These are phyloP conservation scores for Atherinosoma microstoma DNA, from an alignment of 2,797 vertebrate genomes.

Conservation along the genomic window DNA sequence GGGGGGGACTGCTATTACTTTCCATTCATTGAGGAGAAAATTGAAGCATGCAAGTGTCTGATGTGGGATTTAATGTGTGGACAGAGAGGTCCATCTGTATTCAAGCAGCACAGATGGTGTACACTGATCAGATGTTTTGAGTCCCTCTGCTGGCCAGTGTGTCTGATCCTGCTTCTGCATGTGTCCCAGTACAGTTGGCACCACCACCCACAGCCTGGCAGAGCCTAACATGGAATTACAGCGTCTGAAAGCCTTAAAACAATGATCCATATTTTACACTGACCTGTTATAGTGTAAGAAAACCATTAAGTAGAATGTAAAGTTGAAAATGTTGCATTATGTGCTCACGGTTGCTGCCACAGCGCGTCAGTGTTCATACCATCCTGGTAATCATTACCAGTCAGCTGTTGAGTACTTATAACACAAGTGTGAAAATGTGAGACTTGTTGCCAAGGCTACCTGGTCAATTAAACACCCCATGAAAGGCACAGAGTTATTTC, in stretches of 20 bases:
- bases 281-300: conserved; percentile 22
- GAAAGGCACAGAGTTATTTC: neutral
- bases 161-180: conserved; percentile 50
- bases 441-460: conserved; percentile 4
- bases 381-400: conserved; percentile 10
- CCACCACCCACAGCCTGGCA: conserved; percentile 41
- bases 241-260: conserved; percentile 40
- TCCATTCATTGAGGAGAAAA: conserved; percentile 71
- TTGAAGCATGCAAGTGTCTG: conserved; percentile 69
- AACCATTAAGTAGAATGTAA: conserved; percentile 31
- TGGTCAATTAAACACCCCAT: neutral
- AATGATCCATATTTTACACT: conserved; percentile 42
- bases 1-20: conserved; percentile 64
- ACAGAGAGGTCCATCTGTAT: conserved; percentile 64
- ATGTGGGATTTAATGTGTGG: conserved; percentile 66
- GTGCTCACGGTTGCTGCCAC: neutral
- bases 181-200: conserved; percentile 39
- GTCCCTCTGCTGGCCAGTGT: conserved; percentile 69
- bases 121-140: conserved; percentile 54
- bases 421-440: conserved; percentile 40
- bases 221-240: conserved; percentile 41
- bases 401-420: conserved; percentile 24
- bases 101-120: conserved; percentile 68
- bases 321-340: conserved; percentile 19
- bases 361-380: neutral